A percentile compares a stretch with the other conserved stretches of the same genome.
Conservation (phyloP, 2,113 vertebrate species). For the Hymenochirus boettgeri region DNA sequence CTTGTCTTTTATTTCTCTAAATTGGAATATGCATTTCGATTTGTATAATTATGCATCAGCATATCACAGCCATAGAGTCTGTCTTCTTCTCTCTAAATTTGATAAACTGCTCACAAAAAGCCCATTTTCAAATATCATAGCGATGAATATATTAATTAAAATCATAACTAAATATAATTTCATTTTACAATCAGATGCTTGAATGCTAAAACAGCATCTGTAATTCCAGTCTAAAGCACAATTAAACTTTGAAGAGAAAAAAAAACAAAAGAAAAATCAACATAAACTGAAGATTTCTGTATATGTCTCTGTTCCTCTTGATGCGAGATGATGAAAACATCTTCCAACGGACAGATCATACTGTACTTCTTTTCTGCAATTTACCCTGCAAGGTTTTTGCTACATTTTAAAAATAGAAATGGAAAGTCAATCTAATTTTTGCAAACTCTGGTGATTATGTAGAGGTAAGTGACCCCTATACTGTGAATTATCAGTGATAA, state of each 20-base stretch:
- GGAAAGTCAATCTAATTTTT: too few relatives aligned
- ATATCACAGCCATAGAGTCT: conserved; percentile 9
- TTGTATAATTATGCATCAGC: conserved; percentile 6
- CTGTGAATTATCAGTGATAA: too few relatives aligned
- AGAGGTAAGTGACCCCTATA: too few relatives aligned
- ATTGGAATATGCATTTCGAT: neutral
- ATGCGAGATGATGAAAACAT: too few relatives aligned
- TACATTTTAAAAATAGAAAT: too few relatives aligned
- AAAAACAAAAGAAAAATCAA: conserved; percentile 12
- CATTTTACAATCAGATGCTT: conserved; percentile 30
- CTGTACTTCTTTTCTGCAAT: too few relatives aligned
- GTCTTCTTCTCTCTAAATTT: conserved; percentile 5
- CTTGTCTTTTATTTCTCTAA: neutral
- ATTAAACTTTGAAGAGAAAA: neutral
- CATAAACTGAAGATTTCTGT: neutral
- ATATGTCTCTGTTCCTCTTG: neutral
- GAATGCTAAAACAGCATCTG: conserved; percentile 22
- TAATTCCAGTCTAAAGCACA: conserved; percentile 14
- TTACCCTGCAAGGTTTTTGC: too few relatives aligned
- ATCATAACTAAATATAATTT: conserved; percentile 30
- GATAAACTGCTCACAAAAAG: neutral
- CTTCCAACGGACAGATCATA: too few relatives aligned
- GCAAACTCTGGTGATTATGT: too few relatives aligned
- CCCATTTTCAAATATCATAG: conserved; percentile 12
- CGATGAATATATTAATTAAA: conserved; percentile 26